These are phyloP conservation scores for Catotricha subobsoleta DNA, from an alignment of 2,888 invertebrate species.

Conservation along the genomic window DNA sequence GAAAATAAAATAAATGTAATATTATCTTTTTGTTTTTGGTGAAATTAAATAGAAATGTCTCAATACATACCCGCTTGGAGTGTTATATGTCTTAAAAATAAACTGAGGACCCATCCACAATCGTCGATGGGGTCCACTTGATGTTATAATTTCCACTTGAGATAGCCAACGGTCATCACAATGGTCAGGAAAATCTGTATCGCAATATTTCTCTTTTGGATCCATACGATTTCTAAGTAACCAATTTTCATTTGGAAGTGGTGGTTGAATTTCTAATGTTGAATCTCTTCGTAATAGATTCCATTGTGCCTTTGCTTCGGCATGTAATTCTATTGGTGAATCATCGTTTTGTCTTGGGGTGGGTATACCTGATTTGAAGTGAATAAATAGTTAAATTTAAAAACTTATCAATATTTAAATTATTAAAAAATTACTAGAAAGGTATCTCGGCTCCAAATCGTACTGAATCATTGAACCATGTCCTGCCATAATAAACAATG, in stretches of 20 bases:
- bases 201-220: conserved; percentile 9
- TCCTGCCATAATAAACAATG: conserved; percentile 79
- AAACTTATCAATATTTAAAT: conserved; percentile 3
- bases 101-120: conserved; percentile 99
- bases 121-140: conserved; percentile 84
- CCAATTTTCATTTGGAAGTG: conserved; percentile 53
- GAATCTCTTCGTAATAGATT: conserved; percentile 43
- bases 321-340: conserved; percentile 66
- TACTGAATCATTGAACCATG: conserved; percentile 78
- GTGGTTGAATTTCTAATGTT: conserved; percentile 52
- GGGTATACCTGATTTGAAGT: conserved; percentile 52
- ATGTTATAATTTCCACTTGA: conserved; percentile 94
- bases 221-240: conserved; percentile 33
- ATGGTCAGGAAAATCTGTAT: conserved; percentile 26
- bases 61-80: conserved; percentile 44
- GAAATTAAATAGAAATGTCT: not conserved
- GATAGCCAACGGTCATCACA: conserved; percentile 80
- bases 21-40: not conserved
- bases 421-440: conserved; percentile 28
- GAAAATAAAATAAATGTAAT: conserved; percentile 12
- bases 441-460: conserved; percentile 60
- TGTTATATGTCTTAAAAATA: conserved; percentile 83
- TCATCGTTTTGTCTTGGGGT: conserved; percentile 41
- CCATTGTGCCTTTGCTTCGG: conserved; percentile 83
- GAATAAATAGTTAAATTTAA: not conserved